phyloP scores from a whole-genome alignment of 2,113 vertebrate species.

The Papio anubis region DNA sequence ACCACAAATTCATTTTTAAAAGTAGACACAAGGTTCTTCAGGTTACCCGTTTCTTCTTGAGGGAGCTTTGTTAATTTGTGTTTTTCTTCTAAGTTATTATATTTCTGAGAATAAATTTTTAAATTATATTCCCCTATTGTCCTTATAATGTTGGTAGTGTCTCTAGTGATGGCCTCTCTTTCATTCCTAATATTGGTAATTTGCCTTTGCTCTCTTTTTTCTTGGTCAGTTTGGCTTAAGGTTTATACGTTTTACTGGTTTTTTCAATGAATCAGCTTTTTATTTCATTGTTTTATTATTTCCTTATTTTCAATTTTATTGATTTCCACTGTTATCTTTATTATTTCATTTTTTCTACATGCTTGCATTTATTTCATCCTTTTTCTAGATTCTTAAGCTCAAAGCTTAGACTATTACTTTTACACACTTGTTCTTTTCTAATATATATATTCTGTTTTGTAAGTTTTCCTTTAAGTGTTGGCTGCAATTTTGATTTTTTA shows the following conservation, averaged over 20 bases:
- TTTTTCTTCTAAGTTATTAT: background rate
- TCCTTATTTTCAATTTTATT: background rate
- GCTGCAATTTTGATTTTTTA: background rate
- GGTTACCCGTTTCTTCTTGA: conserved; percentile 8
- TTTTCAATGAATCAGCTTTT: conserved; percentile 3
- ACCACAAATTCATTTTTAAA: background rate
- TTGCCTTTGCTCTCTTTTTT: background rate
- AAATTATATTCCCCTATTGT: background rate
- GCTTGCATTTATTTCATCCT: background rate
- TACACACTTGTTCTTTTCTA: background rate
- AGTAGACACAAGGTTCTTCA: background rate
- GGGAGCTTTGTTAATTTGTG: background rate
- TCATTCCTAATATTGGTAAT: background rate
- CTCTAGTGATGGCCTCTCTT: background rate
- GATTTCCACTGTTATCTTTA: background rate
- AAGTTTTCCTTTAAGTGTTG: conserved; percentile 10
- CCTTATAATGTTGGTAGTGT: background rate
- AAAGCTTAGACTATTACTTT: background rate
- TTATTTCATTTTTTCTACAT: background rate
- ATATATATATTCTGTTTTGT: background rate
- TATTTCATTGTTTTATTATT: background rate
- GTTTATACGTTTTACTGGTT: background rate
- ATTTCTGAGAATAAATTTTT: conserved; percentile 29
- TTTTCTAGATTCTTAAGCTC: background rate
- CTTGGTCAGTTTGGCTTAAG: background rate